These are phyloP conservation scores for Boulengeromyrus knoepffleri DNA, from an alignment of 2,113 vertebrate species.

Conservation along the genomic window DNA sequence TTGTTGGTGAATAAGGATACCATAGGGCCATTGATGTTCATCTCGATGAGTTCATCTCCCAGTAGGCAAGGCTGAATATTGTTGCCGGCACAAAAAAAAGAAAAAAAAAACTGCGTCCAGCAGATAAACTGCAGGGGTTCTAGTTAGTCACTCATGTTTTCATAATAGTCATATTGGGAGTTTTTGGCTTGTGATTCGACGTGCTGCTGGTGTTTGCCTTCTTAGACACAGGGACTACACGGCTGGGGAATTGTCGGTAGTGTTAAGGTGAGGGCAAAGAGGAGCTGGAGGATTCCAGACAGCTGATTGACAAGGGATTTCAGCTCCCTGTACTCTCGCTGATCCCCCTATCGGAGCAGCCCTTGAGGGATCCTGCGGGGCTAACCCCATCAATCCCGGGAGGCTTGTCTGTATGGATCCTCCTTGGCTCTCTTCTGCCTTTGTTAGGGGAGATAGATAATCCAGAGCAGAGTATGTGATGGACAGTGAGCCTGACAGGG, in stretches of 20 bases:
- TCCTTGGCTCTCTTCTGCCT: not conserved
- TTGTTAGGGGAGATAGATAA: not conserved
- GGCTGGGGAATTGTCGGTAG: not conserved
- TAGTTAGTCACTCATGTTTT: not conserved
- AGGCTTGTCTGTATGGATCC: not conserved
- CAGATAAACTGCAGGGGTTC: not conserved
- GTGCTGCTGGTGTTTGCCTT: not conserved
- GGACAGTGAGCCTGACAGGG: not conserved
- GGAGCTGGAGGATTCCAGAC: not conserved
- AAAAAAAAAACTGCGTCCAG: not conserved
- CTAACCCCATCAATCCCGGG: not conserved
- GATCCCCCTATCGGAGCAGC: not conserved
- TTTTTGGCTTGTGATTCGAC: not conserved
- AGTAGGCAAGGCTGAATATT: not conserved
- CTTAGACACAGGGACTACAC: not conserved
- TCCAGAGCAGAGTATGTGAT: not conserved
- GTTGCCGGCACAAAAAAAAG: not conserved
- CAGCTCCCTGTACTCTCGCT: not conserved
- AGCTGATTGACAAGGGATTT: not conserved
- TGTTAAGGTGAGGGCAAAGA: not conserved
- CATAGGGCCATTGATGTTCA: not conserved
- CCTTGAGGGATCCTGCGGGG: not conserved
- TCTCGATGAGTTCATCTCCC: not conserved
- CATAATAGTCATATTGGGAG: not conserved
- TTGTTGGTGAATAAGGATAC: not conserved